These are phyloP conservation scores for Otolemur garnettii DNA, from an alignment of 2,113 vertebrate species.

Conservation along the genomic window DNA sequence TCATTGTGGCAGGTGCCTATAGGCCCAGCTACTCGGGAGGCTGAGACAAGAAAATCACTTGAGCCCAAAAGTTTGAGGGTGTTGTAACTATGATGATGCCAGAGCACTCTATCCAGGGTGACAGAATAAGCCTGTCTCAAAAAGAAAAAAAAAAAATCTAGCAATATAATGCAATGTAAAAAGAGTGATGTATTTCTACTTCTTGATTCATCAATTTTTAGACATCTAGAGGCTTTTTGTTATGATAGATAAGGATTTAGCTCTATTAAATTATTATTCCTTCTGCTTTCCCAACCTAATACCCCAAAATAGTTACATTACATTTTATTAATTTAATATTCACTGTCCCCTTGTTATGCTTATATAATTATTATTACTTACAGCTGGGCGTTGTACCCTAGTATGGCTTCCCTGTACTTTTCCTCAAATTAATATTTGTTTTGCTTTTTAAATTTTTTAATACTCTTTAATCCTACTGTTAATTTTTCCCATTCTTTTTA, in stretches of 20 bases:
- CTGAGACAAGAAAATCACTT: too few relatives aligned
- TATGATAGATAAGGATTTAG: constrained; percentile 27
- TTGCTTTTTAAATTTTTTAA: neutral
- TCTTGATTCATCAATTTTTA: constrained; percentile 5
- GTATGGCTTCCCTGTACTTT: constrained; percentile 24
- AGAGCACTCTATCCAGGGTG: too few relatives aligned
- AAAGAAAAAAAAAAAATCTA: neutral
- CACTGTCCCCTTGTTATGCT: neutral
- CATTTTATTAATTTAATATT: neutral
- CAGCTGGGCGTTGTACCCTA: neutral
- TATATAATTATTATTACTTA: neutral
- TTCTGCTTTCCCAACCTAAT: neutral
- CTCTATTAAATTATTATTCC: neutral
- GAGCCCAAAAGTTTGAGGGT: too few relatives aligned
- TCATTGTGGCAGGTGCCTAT: too few relatives aligned
- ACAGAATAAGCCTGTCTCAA: too few relatives aligned
- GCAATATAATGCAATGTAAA: neutral
- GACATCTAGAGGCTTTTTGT: neutral
- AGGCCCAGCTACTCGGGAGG: too few relatives aligned
- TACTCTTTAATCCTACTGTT: neutral
- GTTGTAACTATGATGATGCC: too few relatives aligned
- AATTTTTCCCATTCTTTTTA: constrained; percentile 1
- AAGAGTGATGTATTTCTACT: neutral
- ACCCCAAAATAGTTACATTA: neutral
- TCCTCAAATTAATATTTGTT: constrained; percentile 7